Evolutionary conservation across 2,888 invertebrate genomes (phyloP), one percentile per base, ranked within the genome.

Genomic region (Matsumyia berberina): DNA sequence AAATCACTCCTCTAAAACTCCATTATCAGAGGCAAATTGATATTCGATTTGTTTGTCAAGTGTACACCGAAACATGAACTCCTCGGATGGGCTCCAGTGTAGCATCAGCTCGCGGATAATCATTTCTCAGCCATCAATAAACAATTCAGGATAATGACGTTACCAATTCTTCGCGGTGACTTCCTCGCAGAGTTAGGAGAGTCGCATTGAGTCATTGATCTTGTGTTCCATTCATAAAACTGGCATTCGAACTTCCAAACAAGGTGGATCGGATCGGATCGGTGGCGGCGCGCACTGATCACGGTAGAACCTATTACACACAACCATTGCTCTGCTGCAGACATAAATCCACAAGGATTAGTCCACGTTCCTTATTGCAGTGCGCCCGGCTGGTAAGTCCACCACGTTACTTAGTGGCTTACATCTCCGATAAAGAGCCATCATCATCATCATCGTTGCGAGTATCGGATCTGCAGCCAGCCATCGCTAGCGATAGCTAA

Each of bases 101-200:
- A 31, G n/a, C 24, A 35, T 1, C 11, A 5, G 42, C 58, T 7
- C 64, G 57, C 70, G 81, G 86, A 81, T 81, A 86, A 86, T 86
- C 86, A 86, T 86, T 81, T 81, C 81, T 86, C 86, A 81, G 70
- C 80, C 57, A 81, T 86, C 86, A 76, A 86, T 86, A 86, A 86
- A 86, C 86, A 81, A 86, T 86, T 86, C 86, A 86, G 81, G 86
- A 86, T 86, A 86, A 86, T 86, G 86, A 86, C 86, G 72, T 86
- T 81, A 86, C 81, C 76, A 81, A 81, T 81, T 86, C 86, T 77
- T 86, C 72, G 81, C 66, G 67, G 81, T 72, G 53, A 81, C 81
- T 81, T 76, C 76, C 76, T 81, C 72, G 76, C 46, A 72, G 81
- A 86, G 81, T 86, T 86, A 80, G 62, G 72, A 86, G 72, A 86